A percentile compares a stretch with the other conserved stretches of the same genome.
phyloP scores from a whole-genome alignment of 2,797 vertebrate species.

The Parauchenoglanis punctatus region DNA sequence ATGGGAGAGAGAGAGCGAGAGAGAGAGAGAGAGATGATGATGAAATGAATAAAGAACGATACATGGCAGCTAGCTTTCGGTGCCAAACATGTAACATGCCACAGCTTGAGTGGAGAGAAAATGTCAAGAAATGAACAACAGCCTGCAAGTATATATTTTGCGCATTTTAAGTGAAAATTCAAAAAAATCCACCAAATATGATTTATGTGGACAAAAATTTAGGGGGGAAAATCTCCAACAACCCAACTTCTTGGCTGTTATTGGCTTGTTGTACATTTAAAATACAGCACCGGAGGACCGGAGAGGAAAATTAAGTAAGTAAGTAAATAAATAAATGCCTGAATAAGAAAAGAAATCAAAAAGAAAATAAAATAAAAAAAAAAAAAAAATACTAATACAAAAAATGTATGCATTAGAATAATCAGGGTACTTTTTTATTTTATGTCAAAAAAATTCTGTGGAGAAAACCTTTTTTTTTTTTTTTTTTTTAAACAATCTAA shows the following conservation, averaged over 20 bases:
- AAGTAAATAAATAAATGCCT: neutral
- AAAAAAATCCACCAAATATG: neutral
- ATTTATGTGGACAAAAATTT: neutral
- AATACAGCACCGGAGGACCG: neutral
- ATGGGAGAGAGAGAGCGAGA: constrained; percentile 39
- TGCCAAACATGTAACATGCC: neutral
- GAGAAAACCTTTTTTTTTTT: too few species aligned
- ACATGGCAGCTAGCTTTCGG: neutral
- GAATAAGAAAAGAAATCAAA: neutral
- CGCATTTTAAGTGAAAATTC: neutral
- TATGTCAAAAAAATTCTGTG: neutral
- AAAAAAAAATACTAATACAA: neutral
- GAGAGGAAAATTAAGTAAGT: neutral
- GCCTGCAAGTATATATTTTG: neutral
- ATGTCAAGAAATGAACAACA: neutral
- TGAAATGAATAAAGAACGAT: neutral
- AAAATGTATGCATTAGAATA: neutral
- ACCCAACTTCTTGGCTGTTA: neutral
- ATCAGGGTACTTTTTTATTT: neutral
- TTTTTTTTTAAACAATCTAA: too few species aligned
- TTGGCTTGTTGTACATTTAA: neutral
- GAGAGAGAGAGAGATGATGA: neutral
- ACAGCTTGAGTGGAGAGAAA: neutral
- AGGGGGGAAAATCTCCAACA: neutral
- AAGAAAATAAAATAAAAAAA: too few species aligned